phyloP scores from a whole-genome alignment of 2,113 vertebrate genomes.

The Mustela nigripes region DNA sequence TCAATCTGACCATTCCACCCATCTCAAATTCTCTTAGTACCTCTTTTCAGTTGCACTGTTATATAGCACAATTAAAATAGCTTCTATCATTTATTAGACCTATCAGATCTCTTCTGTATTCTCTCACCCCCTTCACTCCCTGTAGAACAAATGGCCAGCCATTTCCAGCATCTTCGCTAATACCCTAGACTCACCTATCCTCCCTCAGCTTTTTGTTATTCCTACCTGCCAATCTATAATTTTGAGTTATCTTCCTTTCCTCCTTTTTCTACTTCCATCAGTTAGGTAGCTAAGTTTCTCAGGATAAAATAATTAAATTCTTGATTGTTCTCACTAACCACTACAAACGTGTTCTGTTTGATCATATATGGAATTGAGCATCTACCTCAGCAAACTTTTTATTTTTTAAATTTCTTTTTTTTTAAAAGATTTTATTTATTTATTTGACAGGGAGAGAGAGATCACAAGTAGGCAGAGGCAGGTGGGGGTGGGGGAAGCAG shows the following conservation, averaged over 20 bases:
- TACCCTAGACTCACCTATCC: neutral
- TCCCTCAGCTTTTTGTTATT: neutral
- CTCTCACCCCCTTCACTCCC: neutral
- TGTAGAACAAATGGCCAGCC: neutral
- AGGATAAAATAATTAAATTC: constrained; percentile 26
- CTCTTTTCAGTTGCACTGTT: neutral
- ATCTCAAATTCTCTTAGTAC: neutral
- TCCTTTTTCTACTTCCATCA: constrained; percentile 4
- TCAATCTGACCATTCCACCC: neutral
- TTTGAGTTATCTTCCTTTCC: neutral
- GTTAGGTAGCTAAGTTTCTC: neutral
- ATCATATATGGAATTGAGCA: neutral
- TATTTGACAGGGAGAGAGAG: too few relatives aligned
- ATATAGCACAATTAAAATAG: neutral
- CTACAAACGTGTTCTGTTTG: neutral
- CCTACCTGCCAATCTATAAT: neutral
- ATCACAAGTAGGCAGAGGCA: too few relatives aligned
- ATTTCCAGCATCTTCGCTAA: neutral
- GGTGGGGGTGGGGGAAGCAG: too few relatives aligned
- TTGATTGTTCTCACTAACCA: neutral
- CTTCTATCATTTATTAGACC: neutral
- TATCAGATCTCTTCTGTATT: neutral
- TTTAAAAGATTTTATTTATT: too few relatives aligned
- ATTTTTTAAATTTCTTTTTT: too few relatives aligned
- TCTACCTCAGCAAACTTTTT: neutral